phyloP scores from a whole-genome alignment of 2,113 vertebrate genomes.

The Bos javanicus region DNA sequence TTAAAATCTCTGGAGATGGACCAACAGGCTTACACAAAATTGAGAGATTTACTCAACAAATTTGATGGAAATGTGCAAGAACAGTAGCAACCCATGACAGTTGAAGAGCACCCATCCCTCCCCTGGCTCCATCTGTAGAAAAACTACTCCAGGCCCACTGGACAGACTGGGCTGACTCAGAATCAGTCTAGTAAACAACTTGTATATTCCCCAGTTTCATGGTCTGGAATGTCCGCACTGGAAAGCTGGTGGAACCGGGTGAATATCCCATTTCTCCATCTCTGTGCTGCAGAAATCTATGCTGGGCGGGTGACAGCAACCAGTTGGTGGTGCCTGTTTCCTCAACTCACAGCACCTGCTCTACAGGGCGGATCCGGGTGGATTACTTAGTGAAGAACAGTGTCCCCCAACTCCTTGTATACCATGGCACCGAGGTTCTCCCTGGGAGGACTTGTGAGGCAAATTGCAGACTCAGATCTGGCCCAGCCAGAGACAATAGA shows the following conservation, averaged over 20 bases:
- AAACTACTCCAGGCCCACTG: background rate
- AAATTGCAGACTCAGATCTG: background rate
- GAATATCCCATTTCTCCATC: background rate
- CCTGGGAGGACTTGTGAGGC: background rate
- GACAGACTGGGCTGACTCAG: background rate
- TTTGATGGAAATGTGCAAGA: background rate
- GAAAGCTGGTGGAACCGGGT: background rate
- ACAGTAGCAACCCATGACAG: background rate
- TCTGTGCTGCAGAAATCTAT: background rate
- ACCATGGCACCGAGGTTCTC: background rate
- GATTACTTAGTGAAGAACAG: background rate
- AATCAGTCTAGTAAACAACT: background rate
- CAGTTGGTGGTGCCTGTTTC: background rate
- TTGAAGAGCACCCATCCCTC: background rate
- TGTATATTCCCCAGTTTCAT: background rate
- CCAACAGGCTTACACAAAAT: background rate
- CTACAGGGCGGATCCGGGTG: background rate
- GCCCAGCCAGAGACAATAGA: background rate
- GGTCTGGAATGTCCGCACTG: background rate
- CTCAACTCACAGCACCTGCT: background rate
- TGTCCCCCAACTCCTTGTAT: background rate
- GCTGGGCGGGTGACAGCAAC: background rate
- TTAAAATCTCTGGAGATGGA: background rate
- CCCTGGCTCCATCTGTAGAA: background rate
- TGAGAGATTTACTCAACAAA: background rate